Conservation (phyloP, 2,113 vertebrate genomes). For the Nothocercus julius region DNA sequence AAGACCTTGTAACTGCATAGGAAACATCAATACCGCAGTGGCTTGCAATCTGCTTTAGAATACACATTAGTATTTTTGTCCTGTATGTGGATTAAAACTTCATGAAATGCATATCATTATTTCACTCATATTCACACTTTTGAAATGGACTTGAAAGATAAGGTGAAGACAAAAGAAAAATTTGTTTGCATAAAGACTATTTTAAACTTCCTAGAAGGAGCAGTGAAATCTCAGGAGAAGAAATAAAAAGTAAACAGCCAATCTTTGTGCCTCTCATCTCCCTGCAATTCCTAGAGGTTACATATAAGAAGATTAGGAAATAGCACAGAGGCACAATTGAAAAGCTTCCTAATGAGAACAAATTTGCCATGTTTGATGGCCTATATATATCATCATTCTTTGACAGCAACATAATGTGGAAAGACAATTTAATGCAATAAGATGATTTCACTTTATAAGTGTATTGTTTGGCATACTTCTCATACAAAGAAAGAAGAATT, state of each 20-base stretch:
- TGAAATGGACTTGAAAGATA: constrained; percentile 70
- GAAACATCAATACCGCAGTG: background rate
- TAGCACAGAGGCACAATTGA: constrained; percentile 56
- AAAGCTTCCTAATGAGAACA: constrained; percentile 74
- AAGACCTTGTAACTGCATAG: background rate
- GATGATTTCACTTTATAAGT: constrained; percentile 53
- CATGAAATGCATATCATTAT: constrained; percentile 55
- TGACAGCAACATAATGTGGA: constrained; percentile 54
- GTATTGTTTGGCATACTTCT: constrained; percentile 35
- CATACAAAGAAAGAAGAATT: constrained; percentile 17
- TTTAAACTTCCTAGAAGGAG: constrained; percentile 70
- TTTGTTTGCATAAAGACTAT: constrained; percentile 76
- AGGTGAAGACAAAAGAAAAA: constrained; percentile 70
- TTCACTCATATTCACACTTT: constrained; percentile 53
- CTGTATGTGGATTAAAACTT: background rate
- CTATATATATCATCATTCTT: constrained; percentile 53
- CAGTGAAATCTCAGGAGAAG: constrained; percentile 59
- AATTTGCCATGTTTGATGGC: constrained; percentile 57
- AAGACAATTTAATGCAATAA: constrained; percentile 56
- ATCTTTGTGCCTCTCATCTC: constrained; percentile 49
- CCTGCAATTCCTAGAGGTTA: constrained; percentile 69
- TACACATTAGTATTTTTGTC: constrained; percentile 31
- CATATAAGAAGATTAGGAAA: constrained; percentile 76
- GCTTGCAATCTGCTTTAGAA: background rate
- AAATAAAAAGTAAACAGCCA: constrained; percentile 47